phyloP scores from a whole-genome alignment of 2,888 invertebrate species.

The Meloe dianella region DNA sequence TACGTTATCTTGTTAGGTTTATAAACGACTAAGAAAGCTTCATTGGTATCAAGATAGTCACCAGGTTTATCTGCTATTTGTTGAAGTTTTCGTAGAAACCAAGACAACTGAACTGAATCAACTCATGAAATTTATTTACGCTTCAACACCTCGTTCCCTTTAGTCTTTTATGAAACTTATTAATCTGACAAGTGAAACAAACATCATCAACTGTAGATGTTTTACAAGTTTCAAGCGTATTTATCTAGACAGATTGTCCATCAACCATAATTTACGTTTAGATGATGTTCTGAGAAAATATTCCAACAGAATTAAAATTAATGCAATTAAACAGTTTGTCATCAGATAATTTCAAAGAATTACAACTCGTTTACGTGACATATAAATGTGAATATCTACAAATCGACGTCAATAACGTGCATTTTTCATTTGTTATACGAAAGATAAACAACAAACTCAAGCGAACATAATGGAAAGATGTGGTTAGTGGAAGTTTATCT shows the following conservation, averaged over 20 bases:
- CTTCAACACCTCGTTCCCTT: background rate
- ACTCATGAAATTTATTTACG: background rate
- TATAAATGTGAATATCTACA: background rate
- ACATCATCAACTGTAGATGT: background rate
- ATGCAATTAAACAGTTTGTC: background rate
- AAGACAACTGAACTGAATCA: background rate
- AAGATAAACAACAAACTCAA: background rate
- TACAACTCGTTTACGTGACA: background rate
- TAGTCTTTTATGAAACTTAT: background rate
- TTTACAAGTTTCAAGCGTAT: background rate
- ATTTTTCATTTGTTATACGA: background rate
- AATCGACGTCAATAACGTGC: background rate
- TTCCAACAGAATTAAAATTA: background rate
- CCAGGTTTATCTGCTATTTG: background rate
- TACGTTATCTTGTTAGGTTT: slow-evolving; percentile 4
- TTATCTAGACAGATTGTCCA: too few species aligned
- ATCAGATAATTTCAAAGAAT: background rate
- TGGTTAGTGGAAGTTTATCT: slow-evolving; percentile 26
- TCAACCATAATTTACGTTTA: too few species aligned
- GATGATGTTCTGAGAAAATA: background rate
- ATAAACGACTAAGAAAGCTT: background rate
- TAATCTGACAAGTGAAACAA: background rate
- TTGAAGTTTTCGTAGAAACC: background rate
- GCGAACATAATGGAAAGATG: background rate
- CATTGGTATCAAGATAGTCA: background rate